Evolutionary conservation across 2,113 vertebrate genomes (phyloP).

Genomic region (Corythornis madagascariensis): DNA sequence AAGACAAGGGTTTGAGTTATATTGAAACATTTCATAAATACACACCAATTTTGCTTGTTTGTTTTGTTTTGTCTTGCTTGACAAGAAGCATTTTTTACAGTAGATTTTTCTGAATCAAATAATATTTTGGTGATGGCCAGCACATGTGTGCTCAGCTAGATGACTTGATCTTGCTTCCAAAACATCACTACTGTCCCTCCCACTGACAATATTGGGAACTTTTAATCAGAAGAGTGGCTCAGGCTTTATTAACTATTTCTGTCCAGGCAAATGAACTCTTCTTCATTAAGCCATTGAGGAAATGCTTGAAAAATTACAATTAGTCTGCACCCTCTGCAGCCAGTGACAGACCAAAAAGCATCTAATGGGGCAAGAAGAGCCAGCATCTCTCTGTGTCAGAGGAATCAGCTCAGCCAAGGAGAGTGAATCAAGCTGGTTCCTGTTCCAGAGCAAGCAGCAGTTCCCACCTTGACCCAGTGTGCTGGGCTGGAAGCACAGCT

Average conservation of each 20-base stretch:
- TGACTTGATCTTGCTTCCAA: background rate
- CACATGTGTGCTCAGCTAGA: background rate
- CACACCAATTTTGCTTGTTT: background rate
- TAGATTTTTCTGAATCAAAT: background rate
- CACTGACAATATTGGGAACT: background rate
- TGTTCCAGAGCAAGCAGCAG: background rate
- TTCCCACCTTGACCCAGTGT: fast-evolving
- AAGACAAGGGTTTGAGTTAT: background rate
- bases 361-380: background rate
- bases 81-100: background rate
- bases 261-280: background rate
- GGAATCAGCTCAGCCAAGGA: background rate
- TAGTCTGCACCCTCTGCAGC: background rate
- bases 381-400: background rate
- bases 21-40: background rate
- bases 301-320: background rate
- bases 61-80: too few relatives aligned
- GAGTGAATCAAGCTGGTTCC: background rate
- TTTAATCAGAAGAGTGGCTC: background rate
- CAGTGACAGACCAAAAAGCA: background rate
- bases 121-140: background rate
- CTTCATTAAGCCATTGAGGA: background rate
- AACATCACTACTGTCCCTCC: background rate
- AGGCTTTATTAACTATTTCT: background rate
- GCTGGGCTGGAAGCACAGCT: background rate